Base-by-base conservation (phyloP, 2,797 vertebrate genomes). In the Neoniphon sammara region DNA sequence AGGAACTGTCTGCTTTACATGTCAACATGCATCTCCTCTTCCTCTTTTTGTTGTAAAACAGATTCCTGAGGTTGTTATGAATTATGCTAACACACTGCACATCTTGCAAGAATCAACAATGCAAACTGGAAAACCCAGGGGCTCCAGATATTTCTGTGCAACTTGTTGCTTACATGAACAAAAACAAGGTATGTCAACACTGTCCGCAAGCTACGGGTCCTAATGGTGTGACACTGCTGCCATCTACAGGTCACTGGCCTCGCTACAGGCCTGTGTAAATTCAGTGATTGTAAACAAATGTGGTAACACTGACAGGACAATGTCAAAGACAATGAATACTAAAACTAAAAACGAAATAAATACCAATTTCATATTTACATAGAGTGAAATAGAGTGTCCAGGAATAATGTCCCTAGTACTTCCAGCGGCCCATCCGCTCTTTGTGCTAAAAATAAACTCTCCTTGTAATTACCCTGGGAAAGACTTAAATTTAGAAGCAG, bases 231-330 rank as follows among this genome's bases (percentile, higher is more conserved):
- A 60, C 56, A 46, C 36, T 89, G 81, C 88, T 91, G 91, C 92
- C 93, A 91, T 73, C 93, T 87, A 82, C 84, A 88, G 92, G 88
- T 60, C 27, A 49, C 10, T 1, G n/a, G 34, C 9, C 7, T 27
- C 39, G 75, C 53, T 78, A 42, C 83, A 77, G n/a, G 20, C 2
- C 17, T 34, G 17, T 34, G 49, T 9, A 55, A 61, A 65, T 44
- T 14, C 34, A 49, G 36, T 56, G 25, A 68, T 7, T 25, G 50
- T 47, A 64, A 61, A 74, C 27, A 62, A 68, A 79, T 21, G 25
- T 61, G 25, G 17, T 6, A 74, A 49, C 6, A 34, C 4, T 17
- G 9, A 57, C 5, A 30, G 2, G 21, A 53, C 20, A 52, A n/a
- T 4, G 36, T 47, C 55, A 69, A 34, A 20, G 18, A 36, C 18